Conservation (phyloP, 2,888 invertebrate genomes). For the Eulithis testata region DNA sequence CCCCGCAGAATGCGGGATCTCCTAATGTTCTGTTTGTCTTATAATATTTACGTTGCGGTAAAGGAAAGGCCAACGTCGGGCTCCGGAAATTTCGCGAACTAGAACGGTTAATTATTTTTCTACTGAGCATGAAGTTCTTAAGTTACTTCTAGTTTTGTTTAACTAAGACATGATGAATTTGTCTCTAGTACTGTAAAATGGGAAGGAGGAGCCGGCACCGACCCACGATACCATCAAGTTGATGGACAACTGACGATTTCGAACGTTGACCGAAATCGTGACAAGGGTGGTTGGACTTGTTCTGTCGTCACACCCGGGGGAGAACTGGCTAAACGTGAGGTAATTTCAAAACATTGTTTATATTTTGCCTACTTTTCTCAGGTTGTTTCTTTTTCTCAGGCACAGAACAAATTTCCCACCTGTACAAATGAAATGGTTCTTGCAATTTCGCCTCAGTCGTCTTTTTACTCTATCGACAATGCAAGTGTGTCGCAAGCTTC, state of each 20-base stretch:
- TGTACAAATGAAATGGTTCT: constrained; percentile 21
- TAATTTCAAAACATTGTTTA: constrained; percentile 51
- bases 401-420: constrained; percentile 22
- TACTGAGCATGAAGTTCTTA: constrained; percentile 3
- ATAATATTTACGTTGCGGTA: constrained; percentile 42
- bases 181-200: constrained; percentile 85
- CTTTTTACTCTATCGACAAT: constrained; percentile 36
- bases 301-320: constrained; percentile 90
- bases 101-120: constrained; percentile 3
- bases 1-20: constrained; percentile 41
- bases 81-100: constrained; percentile 18
- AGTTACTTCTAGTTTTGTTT: neutral
- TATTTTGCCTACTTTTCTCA: constrained; percentile 13
- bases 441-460: constrained; percentile 29
- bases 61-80: constrained; percentile 24
- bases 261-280: constrained; percentile 86
- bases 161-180: too few species aligned
- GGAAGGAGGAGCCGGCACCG: constrained; percentile 83
- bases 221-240: constrained; percentile 77
- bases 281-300: constrained; percentile 92
- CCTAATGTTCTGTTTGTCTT: constrained; percentile 46
- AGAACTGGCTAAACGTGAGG: constrained; percentile 90
- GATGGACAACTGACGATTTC: constrained; percentile 86
- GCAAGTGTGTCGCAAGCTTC: constrained; percentile 35
- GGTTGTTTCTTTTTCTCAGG: neutral